Evolutionary conservation across 1,140 invertebrate genomes (phyloP).

Genomic region (Diuraphis noxia): DNA sequence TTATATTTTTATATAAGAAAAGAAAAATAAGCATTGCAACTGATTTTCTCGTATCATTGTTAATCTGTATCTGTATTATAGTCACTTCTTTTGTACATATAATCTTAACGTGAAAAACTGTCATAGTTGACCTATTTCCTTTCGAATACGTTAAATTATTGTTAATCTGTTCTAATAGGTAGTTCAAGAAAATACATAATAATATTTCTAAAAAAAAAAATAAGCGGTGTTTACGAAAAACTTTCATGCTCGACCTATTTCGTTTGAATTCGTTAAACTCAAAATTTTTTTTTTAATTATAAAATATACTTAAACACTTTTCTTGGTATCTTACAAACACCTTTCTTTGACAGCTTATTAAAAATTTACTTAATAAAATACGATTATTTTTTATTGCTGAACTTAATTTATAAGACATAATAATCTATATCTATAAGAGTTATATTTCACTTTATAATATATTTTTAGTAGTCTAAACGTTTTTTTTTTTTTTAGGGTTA

Average conservation of each 20-base stretch:
- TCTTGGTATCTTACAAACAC: not conserved
- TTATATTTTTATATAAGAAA: not conserved
- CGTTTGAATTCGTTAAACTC: not conserved
- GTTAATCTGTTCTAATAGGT: not conserved
- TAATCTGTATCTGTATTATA: not conserved
- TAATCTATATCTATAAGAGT: not conserved
- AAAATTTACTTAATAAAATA: not conserved
- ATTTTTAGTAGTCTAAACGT: not conserved
- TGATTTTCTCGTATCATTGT: not conserved
- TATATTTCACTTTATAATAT: not conserved
- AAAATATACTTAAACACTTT: not conserved
- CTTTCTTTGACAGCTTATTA: not conserved
- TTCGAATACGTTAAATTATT: conserved; percentile 3
- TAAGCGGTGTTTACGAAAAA: not conserved
- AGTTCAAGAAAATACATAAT: not conserved
- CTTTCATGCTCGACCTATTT: not conserved
- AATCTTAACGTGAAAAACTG: not conserved
- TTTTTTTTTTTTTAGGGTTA: no score
- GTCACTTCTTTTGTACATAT: not conserved
- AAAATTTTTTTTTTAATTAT: not conserved
- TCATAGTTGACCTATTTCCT: not conserved
- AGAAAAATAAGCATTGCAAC: not conserved
- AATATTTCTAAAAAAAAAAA: not conserved
- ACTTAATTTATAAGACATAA: not conserved
- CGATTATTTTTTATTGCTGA: not conserved